phyloP scores from a whole-genome alignment of 2,113 vertebrate species.

The Spea multiplicata region DNA sequence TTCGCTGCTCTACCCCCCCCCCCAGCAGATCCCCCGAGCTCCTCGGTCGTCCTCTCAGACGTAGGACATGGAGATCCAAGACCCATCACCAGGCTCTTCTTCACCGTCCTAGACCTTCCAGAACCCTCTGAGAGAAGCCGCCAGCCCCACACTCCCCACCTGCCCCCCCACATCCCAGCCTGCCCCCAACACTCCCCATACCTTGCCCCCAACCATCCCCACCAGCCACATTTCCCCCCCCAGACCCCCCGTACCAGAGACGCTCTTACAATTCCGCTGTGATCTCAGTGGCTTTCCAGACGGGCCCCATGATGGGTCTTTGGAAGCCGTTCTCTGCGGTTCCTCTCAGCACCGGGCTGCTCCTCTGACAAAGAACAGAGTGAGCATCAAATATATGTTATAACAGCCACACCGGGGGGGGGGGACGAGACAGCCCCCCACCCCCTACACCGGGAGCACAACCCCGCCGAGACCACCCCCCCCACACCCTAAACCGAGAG shows the following conservation, averaged over 20 bases:
- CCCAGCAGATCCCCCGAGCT: too few relatives aligned
- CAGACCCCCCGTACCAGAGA: not conserved
- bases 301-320: constrained; percentile 25
- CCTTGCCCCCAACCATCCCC: too few relatives aligned
- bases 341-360: not conserved
- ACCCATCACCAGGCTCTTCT: too few relatives aligned
- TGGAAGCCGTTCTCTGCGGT: constrained; percentile 21
- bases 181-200: too few relatives aligned
- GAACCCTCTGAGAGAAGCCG: too few relatives aligned
- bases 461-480: not conserved
- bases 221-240: too few relatives aligned
- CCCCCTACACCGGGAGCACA: not conserved
- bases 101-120: too few relatives aligned
- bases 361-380: not conserved
- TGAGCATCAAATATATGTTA: not conserved
- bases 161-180: too few relatives aligned
- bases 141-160: too few relatives aligned
- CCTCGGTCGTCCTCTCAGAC: too few relatives aligned
- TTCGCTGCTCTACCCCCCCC: too few relatives aligned
- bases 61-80: too few relatives aligned
- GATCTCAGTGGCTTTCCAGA: constrained; percentile 1
- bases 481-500: not conserved
- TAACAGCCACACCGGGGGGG: not conserved
- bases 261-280: constrained; percentile 22
- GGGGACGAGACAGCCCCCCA: not conserved